Conservation (phyloP, 2,113 vertebrate species). For the Catharus minimus region DNA sequence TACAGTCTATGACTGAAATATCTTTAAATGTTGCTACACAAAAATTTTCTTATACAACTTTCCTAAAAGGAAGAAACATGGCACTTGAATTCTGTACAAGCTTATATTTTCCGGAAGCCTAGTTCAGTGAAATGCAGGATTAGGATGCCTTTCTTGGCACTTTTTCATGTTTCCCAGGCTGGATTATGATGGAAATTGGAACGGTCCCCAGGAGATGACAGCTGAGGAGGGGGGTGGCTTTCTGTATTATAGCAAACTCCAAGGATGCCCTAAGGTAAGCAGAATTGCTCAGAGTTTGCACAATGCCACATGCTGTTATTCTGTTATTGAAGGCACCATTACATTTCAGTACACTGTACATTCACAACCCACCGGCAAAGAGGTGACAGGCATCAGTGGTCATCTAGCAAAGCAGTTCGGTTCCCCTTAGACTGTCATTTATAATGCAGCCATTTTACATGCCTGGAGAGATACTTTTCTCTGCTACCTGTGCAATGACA, state of each 20-base stretch:
- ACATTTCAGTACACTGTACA: neutral
- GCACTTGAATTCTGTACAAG: neutral
- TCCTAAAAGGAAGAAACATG: neutral
- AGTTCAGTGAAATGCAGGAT: neutral
- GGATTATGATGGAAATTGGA: conserved; percentile 18
- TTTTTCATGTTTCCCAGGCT: neutral
- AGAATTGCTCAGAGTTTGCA: conserved; percentile 5
- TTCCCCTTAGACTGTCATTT: conserved; percentile 21
- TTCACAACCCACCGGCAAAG: neutral
- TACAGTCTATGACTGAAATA: neutral
- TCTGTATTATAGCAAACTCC: neutral
- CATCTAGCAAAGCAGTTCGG: conserved; percentile 17
- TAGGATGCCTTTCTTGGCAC: conserved; percentile 1
- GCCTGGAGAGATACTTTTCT: neutral
- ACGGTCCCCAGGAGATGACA: neutral
- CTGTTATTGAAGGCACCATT: neutral
- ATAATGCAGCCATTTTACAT: neutral
- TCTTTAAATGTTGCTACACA: neutral
- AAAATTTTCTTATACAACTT: neutral
- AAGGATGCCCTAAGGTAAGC: conserved; percentile 38
- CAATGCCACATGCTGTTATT: conserved; percentile 9
- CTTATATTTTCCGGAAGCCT: neutral
- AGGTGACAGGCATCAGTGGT: conserved; percentile 37
- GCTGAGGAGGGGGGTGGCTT: neutral
- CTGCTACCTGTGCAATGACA: conserved; percentile 6